phyloP scores from a whole-genome alignment of 2,888 invertebrate genomes.

The Drosophila suboccidentalis region DNA sequence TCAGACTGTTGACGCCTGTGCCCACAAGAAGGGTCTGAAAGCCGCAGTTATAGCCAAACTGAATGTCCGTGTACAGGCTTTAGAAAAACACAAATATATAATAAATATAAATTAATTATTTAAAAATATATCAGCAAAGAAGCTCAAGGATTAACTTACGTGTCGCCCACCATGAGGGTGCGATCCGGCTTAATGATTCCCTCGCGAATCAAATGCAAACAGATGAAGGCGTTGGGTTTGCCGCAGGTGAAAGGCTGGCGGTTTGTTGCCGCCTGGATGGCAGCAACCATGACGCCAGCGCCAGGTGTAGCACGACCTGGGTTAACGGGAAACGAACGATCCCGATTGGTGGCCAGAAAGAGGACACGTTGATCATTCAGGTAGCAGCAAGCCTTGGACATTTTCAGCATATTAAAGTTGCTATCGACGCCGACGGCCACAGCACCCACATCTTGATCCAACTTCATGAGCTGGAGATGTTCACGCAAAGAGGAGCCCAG shows the following conservation, averaged over 20 bases:
- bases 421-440: conserved; percentile 60
- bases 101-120: too few species aligned
- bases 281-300: conserved; percentile 54
- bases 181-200: conserved; percentile 56
- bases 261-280: conserved; percentile 41
- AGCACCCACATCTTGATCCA: conserved; percentile 61
- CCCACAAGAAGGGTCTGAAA: conserved; percentile 68
- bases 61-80: conserved; percentile 49
- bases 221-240: conserved; percentile 60
- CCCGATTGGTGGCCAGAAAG: conserved; percentile 64
- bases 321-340: conserved; percentile 23
- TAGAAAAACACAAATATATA: too few species aligned
- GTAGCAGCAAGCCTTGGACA: conserved; percentile 52
- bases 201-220: conserved; percentile 41
- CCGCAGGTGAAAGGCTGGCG: conserved; percentile 58
- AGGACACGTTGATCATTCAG: conserved; percentile 34
- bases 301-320: conserved; percentile 35
- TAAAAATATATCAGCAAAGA: too few species aligned
- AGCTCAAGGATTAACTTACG: conserved; percentile 37
- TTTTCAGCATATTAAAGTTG: conserved; percentile 41
- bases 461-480: conserved; percentile 6
- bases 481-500: conserved; percentile 16
- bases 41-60: conserved; percentile 67
- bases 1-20: conserved; percentile 52
- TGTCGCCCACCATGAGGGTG: conserved; percentile 67